Conservation (phyloP, 2,888 invertebrate genomes). For the Craniophora ligustri region DNA sequence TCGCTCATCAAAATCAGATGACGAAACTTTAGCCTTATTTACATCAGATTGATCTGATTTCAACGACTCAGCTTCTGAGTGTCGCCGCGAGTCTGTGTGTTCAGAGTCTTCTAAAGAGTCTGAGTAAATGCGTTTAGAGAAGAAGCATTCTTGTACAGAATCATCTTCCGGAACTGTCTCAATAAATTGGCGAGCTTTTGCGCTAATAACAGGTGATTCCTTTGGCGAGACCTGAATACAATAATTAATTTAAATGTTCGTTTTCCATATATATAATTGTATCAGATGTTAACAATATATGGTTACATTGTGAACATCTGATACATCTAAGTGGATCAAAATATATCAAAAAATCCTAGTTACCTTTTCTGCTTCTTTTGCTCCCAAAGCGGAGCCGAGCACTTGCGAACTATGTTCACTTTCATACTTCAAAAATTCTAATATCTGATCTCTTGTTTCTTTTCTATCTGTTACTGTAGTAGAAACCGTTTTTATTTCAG, state of each 20-base stretch:
- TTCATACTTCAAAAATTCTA: constrained; percentile 79
- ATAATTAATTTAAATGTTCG: not conserved
- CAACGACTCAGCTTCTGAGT: constrained; percentile 85
- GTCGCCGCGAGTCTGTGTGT: constrained; percentile 84
- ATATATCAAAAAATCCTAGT: no score
- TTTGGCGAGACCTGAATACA: constrained; percentile 74
- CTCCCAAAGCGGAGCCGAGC: constrained; percentile 55
- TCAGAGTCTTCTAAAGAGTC: constrained; percentile 87
- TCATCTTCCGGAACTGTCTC: constrained; percentile 88
- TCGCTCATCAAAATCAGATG: constrained; percentile 85
- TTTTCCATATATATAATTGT: no score
- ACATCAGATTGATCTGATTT: constrained; percentile 86
- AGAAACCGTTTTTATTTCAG: constrained; percentile 61
- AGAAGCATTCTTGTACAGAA: constrained; percentile 87
- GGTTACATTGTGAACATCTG: no score
- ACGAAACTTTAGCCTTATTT: constrained; percentile 83
- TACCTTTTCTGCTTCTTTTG: constrained; percentile 75
- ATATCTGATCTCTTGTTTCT: constrained; percentile 66
- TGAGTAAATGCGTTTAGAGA: constrained; percentile 86
- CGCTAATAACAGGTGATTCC: constrained; percentile 85
- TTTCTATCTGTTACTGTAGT: constrained; percentile 53
- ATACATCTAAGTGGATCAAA: no score
- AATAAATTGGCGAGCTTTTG: constrained; percentile 86
- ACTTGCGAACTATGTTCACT: constrained; percentile 76
- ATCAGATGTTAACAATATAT: no score